Conservation (phyloP, 2,888 invertebrate species). For the Diarsia dahlii region DNA sequence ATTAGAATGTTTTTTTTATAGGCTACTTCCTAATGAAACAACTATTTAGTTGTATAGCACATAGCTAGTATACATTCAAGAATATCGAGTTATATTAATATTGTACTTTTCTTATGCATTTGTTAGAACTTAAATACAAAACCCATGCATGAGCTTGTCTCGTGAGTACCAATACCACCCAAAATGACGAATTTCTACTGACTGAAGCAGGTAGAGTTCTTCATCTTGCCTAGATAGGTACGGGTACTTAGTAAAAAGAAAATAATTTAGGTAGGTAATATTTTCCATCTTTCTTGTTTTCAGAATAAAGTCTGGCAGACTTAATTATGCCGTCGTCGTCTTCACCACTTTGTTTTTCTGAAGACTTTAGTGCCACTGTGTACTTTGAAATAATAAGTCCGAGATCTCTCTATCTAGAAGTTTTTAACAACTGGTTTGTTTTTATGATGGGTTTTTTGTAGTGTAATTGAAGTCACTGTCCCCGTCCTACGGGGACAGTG, state of each 20-base stretch:
- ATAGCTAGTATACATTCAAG: neutral
- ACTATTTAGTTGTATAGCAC: neutral
- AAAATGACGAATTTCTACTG: neutral
- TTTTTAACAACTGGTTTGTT: neutral
- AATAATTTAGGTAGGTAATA: neutral
- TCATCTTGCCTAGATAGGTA: too few species aligned
- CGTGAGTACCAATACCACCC: neutral
- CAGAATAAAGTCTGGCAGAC: neutral
- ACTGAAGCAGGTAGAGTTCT: neutral
- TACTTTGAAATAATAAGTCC: neutral
- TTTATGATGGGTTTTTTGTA: too few species aligned
- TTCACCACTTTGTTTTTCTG: neutral
- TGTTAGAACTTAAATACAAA: neutral
- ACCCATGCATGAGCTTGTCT: neutral
- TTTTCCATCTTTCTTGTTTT: neutral
- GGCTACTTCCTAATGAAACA: neutral
- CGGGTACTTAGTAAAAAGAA: neutral
- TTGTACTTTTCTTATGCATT: neutral
- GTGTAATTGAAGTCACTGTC: too few species aligned
- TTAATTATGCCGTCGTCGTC: neutral
- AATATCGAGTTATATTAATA: conserved; percentile 3
- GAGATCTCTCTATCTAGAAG: neutral
- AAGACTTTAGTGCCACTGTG: neutral
- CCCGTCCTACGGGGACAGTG: too few species aligned
- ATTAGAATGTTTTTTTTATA: conserved; percentile 6